Conservation (phyloP, 1,140 invertebrate genomes). For the Papilio xuthus region DNA sequence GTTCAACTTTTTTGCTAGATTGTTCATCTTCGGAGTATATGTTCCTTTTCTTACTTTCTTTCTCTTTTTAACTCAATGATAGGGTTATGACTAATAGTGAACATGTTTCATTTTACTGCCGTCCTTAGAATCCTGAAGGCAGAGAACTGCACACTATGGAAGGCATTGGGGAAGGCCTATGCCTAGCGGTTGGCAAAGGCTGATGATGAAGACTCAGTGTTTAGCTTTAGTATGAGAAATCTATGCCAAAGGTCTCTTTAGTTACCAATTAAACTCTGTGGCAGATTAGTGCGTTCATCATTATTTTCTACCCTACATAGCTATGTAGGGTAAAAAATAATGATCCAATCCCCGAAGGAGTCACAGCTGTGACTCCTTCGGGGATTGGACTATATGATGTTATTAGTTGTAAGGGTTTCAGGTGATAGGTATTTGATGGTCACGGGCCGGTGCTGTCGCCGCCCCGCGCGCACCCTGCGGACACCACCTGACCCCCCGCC, state of each 20-base stretch:
- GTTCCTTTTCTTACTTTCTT: no score
- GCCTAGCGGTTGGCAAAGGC: no score
- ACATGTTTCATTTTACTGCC: no score
- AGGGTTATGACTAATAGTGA: no score
- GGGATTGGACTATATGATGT: background rate
- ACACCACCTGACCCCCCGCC: slow-evolving; percentile 41
- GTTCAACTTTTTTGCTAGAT: no score
- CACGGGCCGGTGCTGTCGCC: slow-evolving; percentile 62
- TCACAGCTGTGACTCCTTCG: background rate
- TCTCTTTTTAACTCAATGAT: background rate
- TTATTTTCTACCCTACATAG: background rate
- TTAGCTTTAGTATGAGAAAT: background rate
- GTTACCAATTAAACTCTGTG: background rate
- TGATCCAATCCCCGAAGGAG: background rate
- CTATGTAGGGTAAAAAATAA: no score
- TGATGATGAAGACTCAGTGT: background rate
- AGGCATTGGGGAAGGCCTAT: no score
- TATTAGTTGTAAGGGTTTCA: background rate
- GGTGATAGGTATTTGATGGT: slow-evolving; percentile 48
- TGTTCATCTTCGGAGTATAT: background rate
- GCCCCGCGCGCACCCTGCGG: slow-evolving; percentile 53
- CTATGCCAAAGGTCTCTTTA: background rate
- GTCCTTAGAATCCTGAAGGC: no score
- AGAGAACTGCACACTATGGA: no score
- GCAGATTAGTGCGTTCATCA: background rate